These are phyloP conservation scores for Leptinotarsa undecemlineata DNA, from an alignment of 1,140 invertebrate genomes.

Conservation along the genomic window DNA sequence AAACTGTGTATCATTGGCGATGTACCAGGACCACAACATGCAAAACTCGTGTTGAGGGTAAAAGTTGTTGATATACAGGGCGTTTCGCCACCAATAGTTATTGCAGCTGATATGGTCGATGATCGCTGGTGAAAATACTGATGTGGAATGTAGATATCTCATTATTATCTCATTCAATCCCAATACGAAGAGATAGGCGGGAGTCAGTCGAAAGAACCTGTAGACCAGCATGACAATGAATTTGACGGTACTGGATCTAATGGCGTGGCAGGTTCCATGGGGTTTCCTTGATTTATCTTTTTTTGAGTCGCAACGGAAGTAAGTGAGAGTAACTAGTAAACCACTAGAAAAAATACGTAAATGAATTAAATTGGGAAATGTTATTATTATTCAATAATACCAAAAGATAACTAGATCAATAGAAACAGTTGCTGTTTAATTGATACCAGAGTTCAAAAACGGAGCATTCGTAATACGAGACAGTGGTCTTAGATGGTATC, in stretches of 20 bases:
- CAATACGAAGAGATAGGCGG: slow-evolving; percentile 79
- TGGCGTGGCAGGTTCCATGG: slow-evolving; percentile 20
- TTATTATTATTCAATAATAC: background rate
- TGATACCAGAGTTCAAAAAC: background rate
- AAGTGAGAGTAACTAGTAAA: slow-evolving; percentile 74
- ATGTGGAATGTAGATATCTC: slow-evolving; percentile 65
- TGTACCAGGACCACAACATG: slow-evolving; percentile 90
- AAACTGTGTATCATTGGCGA: slow-evolving; percentile 91
- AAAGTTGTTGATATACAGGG: slow-evolving; percentile 79
- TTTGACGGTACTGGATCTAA: slow-evolving; percentile 41
- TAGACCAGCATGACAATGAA: slow-evolving; percentile 66
- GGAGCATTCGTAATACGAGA: too few species aligned
- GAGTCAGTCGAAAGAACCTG: slow-evolving; percentile 74
- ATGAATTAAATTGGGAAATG: background rate
- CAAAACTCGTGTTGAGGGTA: slow-evolving; percentile 80
- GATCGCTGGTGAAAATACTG: slow-evolving; percentile 75
- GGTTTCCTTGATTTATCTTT: slow-evolving; percentile 41
- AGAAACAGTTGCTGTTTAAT: background rate
- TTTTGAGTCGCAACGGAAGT: slow-evolving; percentile 64
- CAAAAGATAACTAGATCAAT: background rate
- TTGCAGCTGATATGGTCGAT: slow-evolving; percentile 76
- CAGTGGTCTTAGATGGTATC: too few species aligned
- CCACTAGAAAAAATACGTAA: slow-evolving; percentile 63
- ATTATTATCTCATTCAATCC: slow-evolving; percentile 73
- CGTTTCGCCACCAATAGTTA: slow-evolving; percentile 82